Evolutionary conservation across 2,797 vertebrate genomes (phyloP).

Genomic region (Galago senegalensis): DNA sequence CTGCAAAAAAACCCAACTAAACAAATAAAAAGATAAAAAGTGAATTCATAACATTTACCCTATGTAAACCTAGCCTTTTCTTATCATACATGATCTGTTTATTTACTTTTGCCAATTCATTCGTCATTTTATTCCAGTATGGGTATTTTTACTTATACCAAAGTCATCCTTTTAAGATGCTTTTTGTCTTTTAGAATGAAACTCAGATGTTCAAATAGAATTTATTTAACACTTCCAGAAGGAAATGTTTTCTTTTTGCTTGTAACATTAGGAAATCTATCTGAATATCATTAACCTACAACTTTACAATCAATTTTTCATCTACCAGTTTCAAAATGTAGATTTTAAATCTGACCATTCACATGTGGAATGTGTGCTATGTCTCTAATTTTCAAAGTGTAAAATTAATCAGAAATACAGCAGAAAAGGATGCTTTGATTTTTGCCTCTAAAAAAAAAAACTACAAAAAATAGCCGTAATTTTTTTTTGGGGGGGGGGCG

Average conservation of each 20-base stretch:
- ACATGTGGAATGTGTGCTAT: background rate
- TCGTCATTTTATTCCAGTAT: constrained; percentile 25
- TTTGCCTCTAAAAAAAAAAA: constrained; percentile 21
- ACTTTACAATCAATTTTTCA: constrained; percentile 49
- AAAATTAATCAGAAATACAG: constrained; percentile 24
- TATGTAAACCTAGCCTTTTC: background rate
- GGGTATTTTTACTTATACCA: background rate
- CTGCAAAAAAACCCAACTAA: too few relatives aligned
- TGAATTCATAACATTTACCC: too few relatives aligned
- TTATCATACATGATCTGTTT: background rate
- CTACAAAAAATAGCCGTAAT: background rate
- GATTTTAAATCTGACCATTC: constrained; percentile 48
- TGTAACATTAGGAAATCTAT: constrained; percentile 40
- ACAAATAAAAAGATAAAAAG: too few relatives aligned
- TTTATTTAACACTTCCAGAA: background rate
- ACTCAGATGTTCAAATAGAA: background rate
- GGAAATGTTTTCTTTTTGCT: constrained; percentile 7
- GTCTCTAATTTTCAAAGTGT: background rate
- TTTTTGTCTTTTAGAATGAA: constrained; percentile 52
- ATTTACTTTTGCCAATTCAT: constrained; percentile 12
- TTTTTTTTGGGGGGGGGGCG: too few relatives aligned
- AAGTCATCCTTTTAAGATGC: background rate
- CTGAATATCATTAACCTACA: background rate
- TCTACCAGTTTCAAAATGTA: constrained; percentile 12
- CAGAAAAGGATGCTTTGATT: constrained; percentile 40